Base-by-base conservation (phyloP, 2,797 vertebrate genomes). In the Bovichtus diacanthus region DNA sequence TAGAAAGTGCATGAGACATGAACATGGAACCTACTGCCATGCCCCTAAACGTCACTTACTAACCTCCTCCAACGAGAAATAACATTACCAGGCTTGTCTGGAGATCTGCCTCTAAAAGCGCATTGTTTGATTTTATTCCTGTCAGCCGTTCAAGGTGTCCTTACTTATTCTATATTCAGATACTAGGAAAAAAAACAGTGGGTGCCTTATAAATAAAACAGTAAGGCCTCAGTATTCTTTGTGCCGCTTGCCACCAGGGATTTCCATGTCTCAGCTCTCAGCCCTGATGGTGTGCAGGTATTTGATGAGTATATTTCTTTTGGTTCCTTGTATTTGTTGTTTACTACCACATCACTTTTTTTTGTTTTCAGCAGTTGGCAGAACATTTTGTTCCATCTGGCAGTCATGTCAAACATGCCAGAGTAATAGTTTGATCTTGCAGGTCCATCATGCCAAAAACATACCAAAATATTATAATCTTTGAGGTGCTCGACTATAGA, bases 161-260 rank as follows among this genome's bases (percentile, higher is more conserved):
- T 86, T 81, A 77, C 74, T 90, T 82, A 80, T 90, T 88, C 80
- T 83, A 80, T 90, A 91, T 91, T 92, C 91, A 90, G 81, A 87
- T 83, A 60, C 69, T 9, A 31, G 61, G 23, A 18, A 46, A 76
- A 79, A 79, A 86, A 83, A 87, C 82, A 47, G 76, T 87, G 75
- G 87, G 83, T 91, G 78, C 76, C 85, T 87, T 81, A 91, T 92
- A 88, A 91, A 93, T 93, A 92, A 91, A 91, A 90, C 88, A 92
- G 73, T 16, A 84, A 63, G 76, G 61, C 83, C 60, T 91, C 82
- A 47, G 74, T 70, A 65, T 90, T 88, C 72, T 84, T 85, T 90
- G 78, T 84, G 86, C 86, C 85, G 76, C 70, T 73, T 90, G 74
- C 88, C 89, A 87, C 87, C 61, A 43, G 88, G 89, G 87, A 88